Evolutionary conservation across 2,888 invertebrate species (phyloP), one percentile per base, ranked within the genome.

Genomic region (Drosophila cognata): DNA sequence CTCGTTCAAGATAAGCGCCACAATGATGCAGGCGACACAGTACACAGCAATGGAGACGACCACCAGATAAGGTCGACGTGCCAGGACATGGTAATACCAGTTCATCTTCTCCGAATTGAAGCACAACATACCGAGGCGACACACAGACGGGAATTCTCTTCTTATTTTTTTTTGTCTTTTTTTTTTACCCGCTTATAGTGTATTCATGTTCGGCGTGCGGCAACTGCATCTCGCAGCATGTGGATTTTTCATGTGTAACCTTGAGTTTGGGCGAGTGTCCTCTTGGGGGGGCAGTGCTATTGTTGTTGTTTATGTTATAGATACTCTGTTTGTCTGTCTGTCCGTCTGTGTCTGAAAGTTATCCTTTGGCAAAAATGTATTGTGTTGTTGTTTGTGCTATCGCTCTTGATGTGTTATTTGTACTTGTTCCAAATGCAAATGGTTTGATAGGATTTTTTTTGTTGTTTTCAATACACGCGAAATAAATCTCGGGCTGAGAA

Each of bases 41-140:
- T 96, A 94, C 64, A 95, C 94, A 68, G 95, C 94, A 70, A 96
- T 94, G 50, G 94, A 94, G 71, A 94, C 91, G 69, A 96, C 93
- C 88, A 96, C 95, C 81, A 95, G 93, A 89, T 94, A 95, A 13
- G 96, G 96, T 90, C 96, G 95, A 89, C 95, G 95, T 66, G 95
- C 95, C 88, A 96, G 93, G 81, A 96, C 93, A 79, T 95, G 95
- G 77, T 95, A 95, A 92, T 96, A 95, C 95, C 95, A 94, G 87
- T 92, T 93, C 92, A 94, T 94, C 61, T 85, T 91, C 48, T 90
- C 84, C 52, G 87, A 88, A 53, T 88, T 86, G 56, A 88, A 88
- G 59, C 87, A 88, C 80, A 88, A 65, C 87, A 88, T 88, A 11
- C 66, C 72, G 68, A 66, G n/a, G 52, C 61, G 25, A 41, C 18